These are phyloP conservation scores for Pandion haliaetus DNA, from an alignment of 2,113 vertebrate species.

Conservation along the genomic window DNA sequence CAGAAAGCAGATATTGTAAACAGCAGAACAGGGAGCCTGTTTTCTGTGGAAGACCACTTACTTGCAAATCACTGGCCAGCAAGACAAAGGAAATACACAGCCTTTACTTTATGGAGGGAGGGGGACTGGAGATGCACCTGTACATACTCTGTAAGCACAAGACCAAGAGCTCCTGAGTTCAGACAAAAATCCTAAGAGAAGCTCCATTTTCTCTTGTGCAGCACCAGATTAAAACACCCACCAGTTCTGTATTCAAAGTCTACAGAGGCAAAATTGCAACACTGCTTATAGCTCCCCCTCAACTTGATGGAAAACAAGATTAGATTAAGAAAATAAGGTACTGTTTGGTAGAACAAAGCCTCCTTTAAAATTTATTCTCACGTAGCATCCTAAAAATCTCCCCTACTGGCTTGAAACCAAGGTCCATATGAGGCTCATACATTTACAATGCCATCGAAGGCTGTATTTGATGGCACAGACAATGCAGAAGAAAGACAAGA, in stretches of 20 bases:
- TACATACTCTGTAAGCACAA: background rate
- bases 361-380: background rate
- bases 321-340: background rate
- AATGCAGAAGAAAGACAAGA: accelerated
- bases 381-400: background rate
- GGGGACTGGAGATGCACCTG: background rate
- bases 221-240: background rate
- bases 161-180: background rate
- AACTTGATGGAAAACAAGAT: background rate
- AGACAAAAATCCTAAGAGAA: background rate
- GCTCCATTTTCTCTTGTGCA: background rate
- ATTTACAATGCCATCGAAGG: background rate
- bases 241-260: background rate
- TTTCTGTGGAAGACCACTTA: background rate
- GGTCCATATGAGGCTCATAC: accelerated
- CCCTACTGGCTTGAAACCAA: background rate
- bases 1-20: background rate
- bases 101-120: accelerated
- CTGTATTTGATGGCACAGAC: background rate
- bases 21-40: accelerated
- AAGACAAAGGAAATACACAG: background rate
- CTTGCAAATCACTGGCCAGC: background rate
- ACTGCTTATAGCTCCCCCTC: background rate
- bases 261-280: background rate
- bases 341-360: background rate